Evolutionary conservation across 2,888 invertebrate genomes (phyloP), one percentile per base, ranked within the genome.

Genomic region (Iphiclides podalirius): DNA sequence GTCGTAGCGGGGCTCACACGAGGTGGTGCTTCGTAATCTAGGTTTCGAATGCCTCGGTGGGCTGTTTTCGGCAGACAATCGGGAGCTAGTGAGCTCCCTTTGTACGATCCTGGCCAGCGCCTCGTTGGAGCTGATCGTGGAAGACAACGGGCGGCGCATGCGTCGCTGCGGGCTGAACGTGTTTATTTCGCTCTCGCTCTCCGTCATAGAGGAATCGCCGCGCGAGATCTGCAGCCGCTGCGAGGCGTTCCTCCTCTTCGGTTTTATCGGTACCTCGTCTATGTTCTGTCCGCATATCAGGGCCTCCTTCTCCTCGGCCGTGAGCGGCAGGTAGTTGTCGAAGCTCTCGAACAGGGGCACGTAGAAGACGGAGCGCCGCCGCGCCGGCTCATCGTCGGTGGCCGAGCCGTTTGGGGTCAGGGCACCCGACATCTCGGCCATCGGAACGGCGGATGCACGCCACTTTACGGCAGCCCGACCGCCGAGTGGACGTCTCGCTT

Each of bases 321-420:
- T 81, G 47, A 91, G 83, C 16, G 90, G 91, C 39, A 91, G 80
- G 64, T 90, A 91, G 67, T 90, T 90, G 44, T 86, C 88, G 60
- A 90, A 91, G 62, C 90, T 91, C 58, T 91, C 90, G 52, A 91
- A 91, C 60, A 94, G 82, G 58, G 94, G 92, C 57, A 94, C 93
- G 79, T 94, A 94, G 79, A 94, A 94, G 58, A 94, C 93, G 40
- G 94, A 94, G 55, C 94, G 90, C 52, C 94, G 90, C 41, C 92
- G 87, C 55, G 88, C 71, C 57, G 87, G 79, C 45, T 92, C 91
- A 65, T 90, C 90, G 67, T 72, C 79, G 68, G 66, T 67, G 75
- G 67, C 66, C 60, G 75, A 64, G 57, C 67, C 64, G 65, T 72
- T 75, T 50, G 80, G 74, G 52, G 81, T 75, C 65, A 77, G 66